These are phyloP conservation scores for Gymnopithys bicolor DNA, from an alignment of 2,797 vertebrate genomes.

Conservation along the genomic window DNA sequence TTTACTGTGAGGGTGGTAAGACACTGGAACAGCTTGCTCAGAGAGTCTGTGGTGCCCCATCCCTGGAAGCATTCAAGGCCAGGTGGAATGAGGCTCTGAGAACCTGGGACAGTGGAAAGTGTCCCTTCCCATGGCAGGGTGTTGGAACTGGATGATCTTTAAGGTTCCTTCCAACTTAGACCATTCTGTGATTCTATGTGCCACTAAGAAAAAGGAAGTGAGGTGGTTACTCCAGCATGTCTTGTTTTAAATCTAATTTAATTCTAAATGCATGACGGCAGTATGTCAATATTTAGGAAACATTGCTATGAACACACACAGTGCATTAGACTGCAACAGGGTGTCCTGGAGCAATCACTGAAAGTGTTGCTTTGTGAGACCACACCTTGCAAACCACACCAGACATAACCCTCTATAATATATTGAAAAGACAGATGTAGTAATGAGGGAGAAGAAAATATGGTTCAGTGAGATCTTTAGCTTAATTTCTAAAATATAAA, in stretches of 20 bases:
- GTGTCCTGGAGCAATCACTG: neutral
- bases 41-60: neutral
- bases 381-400: neutral
- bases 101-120: neutral
- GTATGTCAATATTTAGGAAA: neutral
- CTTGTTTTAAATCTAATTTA: neutral
- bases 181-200: neutral
- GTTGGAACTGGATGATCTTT: neutral
- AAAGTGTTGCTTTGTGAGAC: neutral
- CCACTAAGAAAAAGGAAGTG: neutral
- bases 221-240: neutral
- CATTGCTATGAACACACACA: neutral
- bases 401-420: neutral
- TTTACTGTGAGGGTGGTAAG: neutral
- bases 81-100: neutral
- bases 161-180: neutral
- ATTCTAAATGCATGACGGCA: neutral
- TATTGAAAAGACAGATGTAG: neutral
- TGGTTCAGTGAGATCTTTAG: neutral
- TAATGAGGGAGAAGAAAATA: neutral
- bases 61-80: neutral
- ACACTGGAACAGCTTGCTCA: accelerated
- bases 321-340: neutral
- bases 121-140: neutral
- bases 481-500: neutral